Evolutionary conservation across 1,140 invertebrate genomes (phyloP), one percentile per base, ranked within the genome.

Genomic region (Hycleus cichorii): DNA sequence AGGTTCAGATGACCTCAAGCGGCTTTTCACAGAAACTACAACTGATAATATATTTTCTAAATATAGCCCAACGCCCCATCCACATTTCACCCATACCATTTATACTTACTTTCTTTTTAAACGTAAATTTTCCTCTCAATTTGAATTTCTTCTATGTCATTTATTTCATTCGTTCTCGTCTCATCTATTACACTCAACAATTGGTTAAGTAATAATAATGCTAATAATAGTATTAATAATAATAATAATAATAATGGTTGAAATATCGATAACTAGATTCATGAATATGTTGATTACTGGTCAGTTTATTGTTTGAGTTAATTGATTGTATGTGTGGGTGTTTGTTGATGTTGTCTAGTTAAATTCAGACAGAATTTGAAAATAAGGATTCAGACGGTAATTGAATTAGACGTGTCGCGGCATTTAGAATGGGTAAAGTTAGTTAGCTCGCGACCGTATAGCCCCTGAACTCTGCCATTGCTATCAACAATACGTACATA

Each of bases 281-380:
- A 45, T 53, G 44, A 45, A 53, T 53, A 53, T 53, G 51, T 53
- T 53, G 51, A 53, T 53, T 46, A 45, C 40, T 53, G 51, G 42
- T 53, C 11, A 53, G 24, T 32, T 12, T 42, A 53, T 53, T 53
- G 51, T 53, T 27, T 53, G 24, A 42, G 51, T 53, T 53, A 53
- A 53, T 53, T 53, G 51, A 7, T 53, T 53, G 40, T 39, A 11
- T 46, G 51, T 42, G 44, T 45, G 25, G 32, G 11, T 39, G 39
- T 25, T 7, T 43, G 49, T 7, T 32, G 32, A 32, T 32, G 27
- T 32, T 32, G 7, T 32, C 0, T 32, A 32, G 32, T 32, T 32
- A 7, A 32, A 32, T 32, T 32, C 7, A 32, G 49, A 10, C 44
- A 1, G 46, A 47, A 47, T 47, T 25, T 25, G 40, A 53, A 32